These are phyloP conservation scores for Bugulina stolonifera DNA, from an alignment of 2,888 invertebrate genomes.

Conservation along the genomic window DNA sequence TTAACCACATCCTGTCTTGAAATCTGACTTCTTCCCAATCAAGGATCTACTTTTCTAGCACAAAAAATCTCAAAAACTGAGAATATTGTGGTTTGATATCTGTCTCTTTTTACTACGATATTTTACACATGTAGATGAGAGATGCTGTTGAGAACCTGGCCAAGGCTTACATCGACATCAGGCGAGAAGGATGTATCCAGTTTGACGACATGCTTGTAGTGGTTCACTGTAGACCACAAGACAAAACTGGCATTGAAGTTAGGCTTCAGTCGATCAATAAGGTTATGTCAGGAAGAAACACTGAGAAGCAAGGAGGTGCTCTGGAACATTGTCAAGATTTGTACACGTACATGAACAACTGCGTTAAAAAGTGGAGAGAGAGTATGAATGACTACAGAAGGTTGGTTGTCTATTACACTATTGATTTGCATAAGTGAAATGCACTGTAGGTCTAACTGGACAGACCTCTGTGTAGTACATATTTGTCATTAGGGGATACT, in stretches of 20 bases:
- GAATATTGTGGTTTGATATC: no score
- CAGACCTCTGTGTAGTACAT: no score
- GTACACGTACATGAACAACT: conserved; percentile 11
- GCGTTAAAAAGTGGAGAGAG: background rate
- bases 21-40: no score
- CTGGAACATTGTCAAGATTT: conserved; percentile 5
- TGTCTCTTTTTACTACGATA: no score
- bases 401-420: background rate
- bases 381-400: background rate
- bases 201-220: conserved; percentile 11
- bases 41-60: no score
- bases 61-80: no score
- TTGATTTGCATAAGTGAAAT: background rate
- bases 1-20: no score
- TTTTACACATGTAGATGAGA: no score
- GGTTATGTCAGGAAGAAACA: background rate
- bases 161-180: conserved; percentile 8
- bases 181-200: conserved; percentile 10
- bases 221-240: background rate
- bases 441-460: no score
- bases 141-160: no score
- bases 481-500: no score
- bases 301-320: background rate
- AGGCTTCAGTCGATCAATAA: background rate
- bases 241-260: conserved; percentile 4